Evolutionary conservation across 2,888 invertebrate species (phyloP).

Genomic region (Augochlorella aurata): DNA sequence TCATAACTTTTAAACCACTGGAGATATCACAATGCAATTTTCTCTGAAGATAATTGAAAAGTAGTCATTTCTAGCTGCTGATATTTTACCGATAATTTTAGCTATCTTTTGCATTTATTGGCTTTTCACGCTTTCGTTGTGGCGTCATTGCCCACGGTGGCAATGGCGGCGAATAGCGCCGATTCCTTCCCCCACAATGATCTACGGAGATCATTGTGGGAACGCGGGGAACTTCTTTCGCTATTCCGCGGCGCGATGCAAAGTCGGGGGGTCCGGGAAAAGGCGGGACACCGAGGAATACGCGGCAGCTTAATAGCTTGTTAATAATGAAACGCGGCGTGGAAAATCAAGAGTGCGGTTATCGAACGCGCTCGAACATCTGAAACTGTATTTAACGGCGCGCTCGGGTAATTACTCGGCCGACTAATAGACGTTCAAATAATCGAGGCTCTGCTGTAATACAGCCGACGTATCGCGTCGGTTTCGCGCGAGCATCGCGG

Average conservation of each 20-base stretch:
- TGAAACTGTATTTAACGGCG: slow-evolving; percentile 37
- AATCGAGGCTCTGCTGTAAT: slow-evolving; percentile 36
- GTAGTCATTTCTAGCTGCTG: no score
- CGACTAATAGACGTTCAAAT: slow-evolving; percentile 46
- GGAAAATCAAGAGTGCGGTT: slow-evolving; percentile 48
- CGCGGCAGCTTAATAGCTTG: slow-evolving; percentile 26
- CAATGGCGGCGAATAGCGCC: no score
- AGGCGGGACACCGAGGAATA: neutral
- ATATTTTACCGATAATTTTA: no score
- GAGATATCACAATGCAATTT: no score
- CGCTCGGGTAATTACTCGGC: slow-evolving; percentile 40
- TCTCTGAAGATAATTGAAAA: no score
- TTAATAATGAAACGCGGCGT: slow-evolving; percentile 40
- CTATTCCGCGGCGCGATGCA: neutral
- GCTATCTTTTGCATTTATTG: no score
- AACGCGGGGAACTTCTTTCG: neutral
- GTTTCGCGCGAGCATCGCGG: no score
- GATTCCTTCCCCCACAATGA: no score
- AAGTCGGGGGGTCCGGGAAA: neutral
- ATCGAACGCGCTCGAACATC: slow-evolving; percentile 44
- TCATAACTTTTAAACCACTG: no score
- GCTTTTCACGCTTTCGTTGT: no score
- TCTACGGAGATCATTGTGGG: neutral
- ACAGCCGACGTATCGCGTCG: slow-evolving; percentile 12
- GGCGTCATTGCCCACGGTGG: no score